These are phyloP conservation scores for Agonopterix subpropinquella DNA, from an alignment of 2,888 invertebrate species.

Conservation along the genomic window DNA sequence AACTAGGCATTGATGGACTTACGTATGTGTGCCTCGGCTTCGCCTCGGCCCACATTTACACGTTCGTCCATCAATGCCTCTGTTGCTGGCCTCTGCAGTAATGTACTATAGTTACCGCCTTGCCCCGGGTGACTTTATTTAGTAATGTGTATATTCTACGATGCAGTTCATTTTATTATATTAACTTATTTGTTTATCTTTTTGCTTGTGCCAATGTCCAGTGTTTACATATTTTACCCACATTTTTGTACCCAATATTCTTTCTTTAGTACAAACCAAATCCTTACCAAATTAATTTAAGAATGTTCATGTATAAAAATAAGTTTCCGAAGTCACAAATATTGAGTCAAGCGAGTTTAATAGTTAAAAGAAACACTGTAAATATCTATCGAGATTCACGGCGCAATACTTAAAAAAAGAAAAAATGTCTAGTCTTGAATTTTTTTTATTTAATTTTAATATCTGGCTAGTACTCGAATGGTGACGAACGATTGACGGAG, in stretches of 20 bases:
- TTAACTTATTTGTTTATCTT: constrained; percentile 29
- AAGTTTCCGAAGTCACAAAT: constrained; percentile 51
- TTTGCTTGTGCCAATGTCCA: constrained; percentile 49
- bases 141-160: constrained; percentile 18
- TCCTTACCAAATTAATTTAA: constrained; percentile 50
- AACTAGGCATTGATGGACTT: no score
- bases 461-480: constrained; percentile 44
- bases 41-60: no score
- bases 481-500: constrained; percentile 37
- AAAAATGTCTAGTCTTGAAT: constrained; percentile 58
- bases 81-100: no score
- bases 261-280: constrained; percentile 48
- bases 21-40: no score
- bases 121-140: background rate
- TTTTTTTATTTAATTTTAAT: constrained; percentile 50
- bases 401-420: constrained; percentile 59
- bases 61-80: no score
- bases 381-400: constrained; percentile 47
- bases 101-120: no score
- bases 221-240: constrained; percentile 28
- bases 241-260: constrained; percentile 5
- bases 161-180: constrained; percentile 19
- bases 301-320: constrained; percentile 25
- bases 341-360: constrained; percentile 29
- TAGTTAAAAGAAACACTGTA: constrained; percentile 26